Evolutionary conservation across 2,113 vertebrate species (phyloP).

Genomic region (Lepidothrix coronata): DNA sequence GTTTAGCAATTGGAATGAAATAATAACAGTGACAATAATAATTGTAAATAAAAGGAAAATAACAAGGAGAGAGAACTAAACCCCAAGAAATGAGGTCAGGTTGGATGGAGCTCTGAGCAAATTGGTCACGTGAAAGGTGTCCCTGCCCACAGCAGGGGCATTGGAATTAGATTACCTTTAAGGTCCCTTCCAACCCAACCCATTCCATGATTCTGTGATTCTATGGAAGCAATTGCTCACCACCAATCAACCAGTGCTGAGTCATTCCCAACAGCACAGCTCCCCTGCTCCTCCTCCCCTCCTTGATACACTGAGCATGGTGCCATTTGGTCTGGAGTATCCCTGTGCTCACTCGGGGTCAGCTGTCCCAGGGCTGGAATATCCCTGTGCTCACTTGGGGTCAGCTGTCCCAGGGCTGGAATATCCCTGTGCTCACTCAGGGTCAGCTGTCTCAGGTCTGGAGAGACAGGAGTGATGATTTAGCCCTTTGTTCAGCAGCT

Average conservation of each 20-base stretch:
- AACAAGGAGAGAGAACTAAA: neutral
- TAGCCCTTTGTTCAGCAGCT: neutral
- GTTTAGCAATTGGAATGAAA: neutral
- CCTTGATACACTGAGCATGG: neutral
- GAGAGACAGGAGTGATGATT: neutral
- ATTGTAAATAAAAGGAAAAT: neutral
- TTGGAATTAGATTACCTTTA: neutral
- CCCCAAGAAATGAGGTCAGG: neutral
- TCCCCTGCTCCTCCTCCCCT: rapidly evolving
- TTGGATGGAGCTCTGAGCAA: neutral
- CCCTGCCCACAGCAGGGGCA: neutral
- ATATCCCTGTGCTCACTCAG: too few species aligned
- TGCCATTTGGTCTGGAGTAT: neutral
- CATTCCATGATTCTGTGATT: neutral
- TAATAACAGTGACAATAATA: too few species aligned
- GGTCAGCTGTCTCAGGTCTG: neutral
- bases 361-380: neutral
- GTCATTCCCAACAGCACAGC: rapidly evolving
- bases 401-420: neutral
- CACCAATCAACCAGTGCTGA: rapidly evolving
- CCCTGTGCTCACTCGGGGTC: too few species aligned
- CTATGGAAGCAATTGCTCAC: neutral
- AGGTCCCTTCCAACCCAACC: neutral
- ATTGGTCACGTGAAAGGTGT: neutral
- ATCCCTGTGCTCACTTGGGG: too few species aligned